A percentile compares a stretch with the other conserved stretches of the same genome.
phyloP scores from a whole-genome alignment of 2,113 vertebrate genomes.

The Ranitomeya imitator region DNA sequence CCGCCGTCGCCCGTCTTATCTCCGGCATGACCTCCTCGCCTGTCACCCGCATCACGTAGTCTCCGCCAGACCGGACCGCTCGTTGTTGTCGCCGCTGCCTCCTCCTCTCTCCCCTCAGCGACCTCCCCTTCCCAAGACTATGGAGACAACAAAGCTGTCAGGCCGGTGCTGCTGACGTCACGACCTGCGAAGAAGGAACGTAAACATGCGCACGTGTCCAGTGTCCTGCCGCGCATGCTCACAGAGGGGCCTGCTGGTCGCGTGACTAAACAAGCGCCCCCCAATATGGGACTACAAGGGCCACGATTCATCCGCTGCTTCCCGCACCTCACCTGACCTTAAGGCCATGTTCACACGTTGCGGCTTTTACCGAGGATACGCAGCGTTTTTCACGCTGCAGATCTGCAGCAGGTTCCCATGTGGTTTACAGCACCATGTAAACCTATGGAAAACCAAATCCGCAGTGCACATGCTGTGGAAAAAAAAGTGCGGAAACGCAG shows the following conservation, averaged over 20 bases:
- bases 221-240: background rate
- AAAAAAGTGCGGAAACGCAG: too few relatives aligned
- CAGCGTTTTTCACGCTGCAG: too few relatives aligned
- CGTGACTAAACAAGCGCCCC: background rate
- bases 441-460: too few relatives aligned
- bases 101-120: background rate
- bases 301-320: too few relatives aligned
- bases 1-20: background rate
- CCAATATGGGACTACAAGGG: too few relatives aligned
- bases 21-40: background rate
- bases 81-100: rapidly evolving
- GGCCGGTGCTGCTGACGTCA: slow-evolving; percentile 48
- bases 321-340: too few relatives aligned
- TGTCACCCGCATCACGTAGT: background rate
- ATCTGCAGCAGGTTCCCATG: too few relatives aligned
- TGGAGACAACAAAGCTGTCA: slow-evolving; percentile 37
- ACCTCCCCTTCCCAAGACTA: slow-evolving; percentile 2
- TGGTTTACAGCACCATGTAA: too few relatives aligned
- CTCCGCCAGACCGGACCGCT: rapidly evolving
- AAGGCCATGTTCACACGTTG: too few relatives aligned
- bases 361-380: too few relatives aligned
- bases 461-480: too few relatives aligned
- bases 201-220: slow-evolving; percentile 55
- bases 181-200: slow-evolving; percentile 31
- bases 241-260: background rate